Conservation (phyloP, 2,888 invertebrate genomes). For the Hypolimnas misippus region DNA sequence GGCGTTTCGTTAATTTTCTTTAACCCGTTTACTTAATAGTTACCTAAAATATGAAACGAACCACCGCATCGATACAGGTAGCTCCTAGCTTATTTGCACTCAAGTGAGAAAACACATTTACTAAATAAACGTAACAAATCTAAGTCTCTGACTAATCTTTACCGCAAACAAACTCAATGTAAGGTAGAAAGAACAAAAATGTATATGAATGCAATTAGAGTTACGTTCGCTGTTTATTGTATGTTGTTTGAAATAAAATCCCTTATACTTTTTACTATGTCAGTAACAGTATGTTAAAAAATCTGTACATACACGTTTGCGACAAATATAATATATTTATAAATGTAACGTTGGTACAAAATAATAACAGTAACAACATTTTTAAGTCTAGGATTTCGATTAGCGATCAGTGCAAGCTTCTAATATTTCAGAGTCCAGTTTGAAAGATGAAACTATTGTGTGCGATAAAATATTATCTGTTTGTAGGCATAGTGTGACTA, state of each 20-base stretch:
- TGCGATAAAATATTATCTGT: not conserved
- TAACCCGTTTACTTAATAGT: conserved; percentile 5
- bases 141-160: conserved; percentile 49
- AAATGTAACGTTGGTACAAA: not conserved
- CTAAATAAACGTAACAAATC: conserved; percentile 54
- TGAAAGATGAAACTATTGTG: conserved; percentile 11
- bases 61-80: conserved; percentile 50
- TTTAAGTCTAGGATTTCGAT: not conserved
- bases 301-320: too few relatives aligned
- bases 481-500: conserved; percentile 33
- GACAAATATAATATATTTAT: not conserved
- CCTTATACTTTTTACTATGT: too few relatives aligned
- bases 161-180: conserved; percentile 46
- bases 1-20: not conserved
- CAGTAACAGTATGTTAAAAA: too few relatives aligned
- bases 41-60: conserved; percentile 29
- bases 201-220: conserved; percentile 48
- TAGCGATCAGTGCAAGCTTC: not conserved
- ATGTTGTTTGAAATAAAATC: conserved; percentile 15
- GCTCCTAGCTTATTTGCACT: conserved; percentile 51
- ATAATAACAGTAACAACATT: not conserved
- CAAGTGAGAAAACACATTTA: conserved; percentile 56
- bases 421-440: not conserved
- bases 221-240: conserved; percentile 18
- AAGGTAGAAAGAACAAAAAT: conserved; percentile 44